Conservation (phyloP, 1,140 invertebrate species). For the Diorhabda carinulata region DNA sequence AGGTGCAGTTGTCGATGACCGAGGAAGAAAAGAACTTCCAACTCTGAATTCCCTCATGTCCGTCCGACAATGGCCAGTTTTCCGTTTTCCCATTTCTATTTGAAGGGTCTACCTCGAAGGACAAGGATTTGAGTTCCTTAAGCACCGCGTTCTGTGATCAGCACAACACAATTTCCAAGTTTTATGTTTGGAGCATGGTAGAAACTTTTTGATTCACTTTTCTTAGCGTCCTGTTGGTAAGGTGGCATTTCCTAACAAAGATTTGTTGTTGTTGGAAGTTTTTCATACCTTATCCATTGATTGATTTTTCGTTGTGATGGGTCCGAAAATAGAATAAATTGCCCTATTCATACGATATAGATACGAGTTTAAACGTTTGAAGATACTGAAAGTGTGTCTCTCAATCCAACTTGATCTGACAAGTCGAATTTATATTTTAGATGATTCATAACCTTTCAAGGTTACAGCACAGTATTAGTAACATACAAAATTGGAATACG, state of each 20-base stretch:
- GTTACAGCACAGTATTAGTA: too few species aligned
- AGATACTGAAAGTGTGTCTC: too few species aligned
- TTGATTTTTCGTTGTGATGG: too few species aligned
- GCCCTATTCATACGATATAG: too few species aligned
- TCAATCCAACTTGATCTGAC: too few species aligned
- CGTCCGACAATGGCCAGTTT: constrained; percentile 7
- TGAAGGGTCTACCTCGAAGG: constrained; percentile 9
- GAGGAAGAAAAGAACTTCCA: constrained; percentile 2
- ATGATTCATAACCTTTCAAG: too few species aligned
- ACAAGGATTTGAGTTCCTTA: background rate
- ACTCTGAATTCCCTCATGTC: constrained; percentile 8
- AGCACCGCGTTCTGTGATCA: constrained; percentile 5
- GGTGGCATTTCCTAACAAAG: background rate
- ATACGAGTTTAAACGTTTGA: too few species aligned
- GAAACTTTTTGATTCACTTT: constrained; percentile 1
- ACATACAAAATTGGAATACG: too few species aligned
- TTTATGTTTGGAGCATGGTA: constrained; percentile 3
- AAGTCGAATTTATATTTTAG: too few species aligned
- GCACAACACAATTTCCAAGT: constrained; percentile 12
- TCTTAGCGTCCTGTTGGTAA: background rate
- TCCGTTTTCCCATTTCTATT: constrained; percentile 10
- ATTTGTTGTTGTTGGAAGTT: background rate
- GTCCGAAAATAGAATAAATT: too few species aligned
- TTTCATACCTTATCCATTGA: too few species aligned
- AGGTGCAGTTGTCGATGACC: background rate